These are phyloP conservation scores for Acanthurus leucopareius DNA, from an alignment of 2,797 vertebrate species.

Conservation along the genomic window DNA sequence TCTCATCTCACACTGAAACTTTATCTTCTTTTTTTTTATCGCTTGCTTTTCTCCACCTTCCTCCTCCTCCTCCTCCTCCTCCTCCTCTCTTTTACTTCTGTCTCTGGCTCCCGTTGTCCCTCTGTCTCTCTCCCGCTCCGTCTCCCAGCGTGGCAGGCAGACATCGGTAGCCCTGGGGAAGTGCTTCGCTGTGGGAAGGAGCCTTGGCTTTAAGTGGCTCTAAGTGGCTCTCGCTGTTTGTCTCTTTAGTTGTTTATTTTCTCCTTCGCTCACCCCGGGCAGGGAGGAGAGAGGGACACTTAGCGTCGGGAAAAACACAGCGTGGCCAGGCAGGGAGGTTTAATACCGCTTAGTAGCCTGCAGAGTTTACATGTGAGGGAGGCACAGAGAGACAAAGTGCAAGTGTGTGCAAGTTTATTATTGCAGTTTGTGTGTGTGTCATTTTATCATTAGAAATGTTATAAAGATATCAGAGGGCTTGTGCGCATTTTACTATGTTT, in stretches of 20 bases:
- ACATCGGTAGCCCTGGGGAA: conserved; percentile 74
- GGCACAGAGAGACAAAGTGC: conserved; percentile 70
- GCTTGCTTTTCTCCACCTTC: neutral
- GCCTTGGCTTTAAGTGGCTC: conserved; percentile 84
- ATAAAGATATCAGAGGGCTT: conserved; percentile 63
- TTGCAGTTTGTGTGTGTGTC: conserved; percentile 43
- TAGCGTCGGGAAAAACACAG: conserved; percentile 67
- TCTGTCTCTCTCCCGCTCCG: conserved; percentile 12
- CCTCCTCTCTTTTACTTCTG: neutral
- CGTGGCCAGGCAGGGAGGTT: conserved; percentile 77
- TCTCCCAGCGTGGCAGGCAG: conserved; percentile 71
- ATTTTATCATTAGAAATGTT: conserved; percentile 74
- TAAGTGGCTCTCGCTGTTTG: conserved; percentile 86
- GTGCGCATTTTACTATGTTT: conserved; percentile 45
- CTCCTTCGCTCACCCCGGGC: conserved; percentile 76
- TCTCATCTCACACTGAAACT: conserved; percentile 14
- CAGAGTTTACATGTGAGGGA: conserved; percentile 71
- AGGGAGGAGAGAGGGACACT: conserved; percentile 78
- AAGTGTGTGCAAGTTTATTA: conserved; percentile 69
- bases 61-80: neutral
- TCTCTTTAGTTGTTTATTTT: conserved; percentile 84
- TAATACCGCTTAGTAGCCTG: conserved; percentile 73
- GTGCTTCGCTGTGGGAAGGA: conserved; percentile 82
- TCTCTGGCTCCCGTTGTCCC: conserved; percentile 20
- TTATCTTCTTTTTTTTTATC: neutral